phyloP scores from a whole-genome alignment of 2,888 invertebrate species.

The Netelia inedita region DNA sequence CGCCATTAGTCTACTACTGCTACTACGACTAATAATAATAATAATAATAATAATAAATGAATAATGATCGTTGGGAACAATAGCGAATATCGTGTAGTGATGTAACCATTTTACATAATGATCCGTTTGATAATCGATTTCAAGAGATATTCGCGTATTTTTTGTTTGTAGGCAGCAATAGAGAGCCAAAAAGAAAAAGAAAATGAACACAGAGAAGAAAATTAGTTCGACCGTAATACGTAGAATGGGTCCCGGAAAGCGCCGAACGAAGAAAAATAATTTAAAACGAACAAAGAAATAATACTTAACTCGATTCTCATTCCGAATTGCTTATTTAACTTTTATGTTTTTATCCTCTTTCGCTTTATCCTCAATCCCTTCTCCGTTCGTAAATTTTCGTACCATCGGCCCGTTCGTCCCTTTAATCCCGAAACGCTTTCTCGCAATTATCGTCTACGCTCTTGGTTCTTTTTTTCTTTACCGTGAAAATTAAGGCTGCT shows the following conservation, averaged over 20 bases:
- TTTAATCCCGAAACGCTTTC: background rate
- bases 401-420: slow-evolving; percentile 7
- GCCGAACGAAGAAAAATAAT: slow-evolving; percentile 34
- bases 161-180: background rate
- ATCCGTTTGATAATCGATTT: background rate
- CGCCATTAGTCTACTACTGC: background rate
- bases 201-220: background rate
- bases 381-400: background rate
- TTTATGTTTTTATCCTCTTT: slow-evolving; percentile 41
- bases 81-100: slow-evolving; percentile 37
- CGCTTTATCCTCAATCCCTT: slow-evolving; percentile 44
- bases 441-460: slow-evolving; percentile 14
- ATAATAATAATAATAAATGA: slow-evolving; percentile 48
- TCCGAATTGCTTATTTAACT: slow-evolving; percentile 33
- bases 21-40: slow-evolving; percentile 40
- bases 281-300: slow-evolving; percentile 28
- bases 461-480: slow-evolving; percentile 13
- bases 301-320: slow-evolving; percentile 43
- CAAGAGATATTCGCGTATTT: background rate
- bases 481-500: background rate
- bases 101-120: slow-evolving; percentile 21
- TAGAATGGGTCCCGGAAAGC: background rate
- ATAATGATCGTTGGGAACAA: slow-evolving; percentile 26
- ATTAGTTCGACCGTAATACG: background rate
- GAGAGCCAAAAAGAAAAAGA: slow-evolving; percentile 1